phyloP scores from a whole-genome alignment of 2,113 vertebrate species.

The Pedetes capensis region DNA sequence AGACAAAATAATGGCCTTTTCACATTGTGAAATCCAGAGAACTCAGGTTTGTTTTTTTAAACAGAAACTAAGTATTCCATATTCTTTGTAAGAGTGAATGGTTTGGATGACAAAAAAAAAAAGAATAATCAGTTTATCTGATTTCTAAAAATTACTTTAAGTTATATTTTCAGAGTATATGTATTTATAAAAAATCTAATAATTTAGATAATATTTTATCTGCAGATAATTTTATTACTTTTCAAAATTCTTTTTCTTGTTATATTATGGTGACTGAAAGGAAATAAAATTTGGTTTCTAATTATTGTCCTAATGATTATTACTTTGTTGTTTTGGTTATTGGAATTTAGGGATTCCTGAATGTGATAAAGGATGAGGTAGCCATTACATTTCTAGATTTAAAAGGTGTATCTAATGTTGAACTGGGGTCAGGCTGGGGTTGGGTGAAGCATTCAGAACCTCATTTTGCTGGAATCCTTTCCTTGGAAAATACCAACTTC shows the following conservation, averaged over 20 bases:
- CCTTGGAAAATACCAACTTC: not conserved
- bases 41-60: not conserved
- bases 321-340: not conserved
- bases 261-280: not conserved
- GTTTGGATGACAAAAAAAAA: not conserved
- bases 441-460: not conserved
- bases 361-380: not conserved
- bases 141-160: constrained; percentile 2
- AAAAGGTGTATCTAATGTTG: not conserved
- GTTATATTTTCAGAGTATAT: not conserved
- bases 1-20: not conserved
- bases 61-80: not conserved
- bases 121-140: not conserved
- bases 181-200: not conserved
- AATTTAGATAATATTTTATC: not conserved
- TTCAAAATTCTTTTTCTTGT: not conserved
- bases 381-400: not conserved
- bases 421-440: not conserved
- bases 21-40: not conserved
- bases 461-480: not conserved
- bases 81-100: not conserved
- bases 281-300: constrained; percentile 3
- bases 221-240: not conserved
- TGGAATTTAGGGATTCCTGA: not conserved
- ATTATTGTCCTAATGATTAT: not conserved